Base-by-base conservation (phyloP, 2,797 vertebrate genomes). In the Acanthopagrus latus region DNA sequence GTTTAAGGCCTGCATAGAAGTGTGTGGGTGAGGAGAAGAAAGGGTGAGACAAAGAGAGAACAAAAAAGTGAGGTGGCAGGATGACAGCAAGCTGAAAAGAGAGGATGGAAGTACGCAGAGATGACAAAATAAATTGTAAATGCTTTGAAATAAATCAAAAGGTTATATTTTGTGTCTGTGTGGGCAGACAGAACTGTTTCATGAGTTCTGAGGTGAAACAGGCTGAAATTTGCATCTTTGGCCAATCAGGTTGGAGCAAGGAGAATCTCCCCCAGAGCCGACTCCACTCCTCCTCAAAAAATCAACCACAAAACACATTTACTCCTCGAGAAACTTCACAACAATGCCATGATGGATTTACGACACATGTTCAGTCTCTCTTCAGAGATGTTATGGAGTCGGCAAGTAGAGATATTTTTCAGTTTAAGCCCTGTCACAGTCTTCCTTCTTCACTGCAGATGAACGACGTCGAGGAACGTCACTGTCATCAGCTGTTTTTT, bases 341-440 rank as follows among this genome's bases (percentile, higher is more conserved):
- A 25, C 13, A 60, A 60, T 27, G 13, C 18, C 44, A 58, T 69
- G 51, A 57, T 59, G 43, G 43, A 74, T 68, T 71, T 51, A 78
- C 71, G 33, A 70, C 16, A 51, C 7, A 50, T 21, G 25, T 50
- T 52, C n/a, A 16, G 18, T 47, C 55, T 27, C 27, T 27, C 27
- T 27, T 9, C n/a, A 64, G 50, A 63, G 62, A 63, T 51, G 7
- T 29, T 18, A 8, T 48, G 29, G 23, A 41, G 14, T 25, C n/a
- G 29, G 46, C 46, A 33, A 51, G 7, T 17, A 20, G n/a, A 52
- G 16, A 47, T 16, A 47, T 60, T 66, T 47, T 54, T 60, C 41
- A 67, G 41, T 72, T 72, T 67, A 23, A 56, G 12, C 64, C 27
- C 3, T 63, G 8, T 54, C 7, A 52, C 63, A 25, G 21, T 41